Evolutionary conservation across 2,113 vertebrate species (phyloP).

Genomic region (Eurystomus gularis): DNA sequence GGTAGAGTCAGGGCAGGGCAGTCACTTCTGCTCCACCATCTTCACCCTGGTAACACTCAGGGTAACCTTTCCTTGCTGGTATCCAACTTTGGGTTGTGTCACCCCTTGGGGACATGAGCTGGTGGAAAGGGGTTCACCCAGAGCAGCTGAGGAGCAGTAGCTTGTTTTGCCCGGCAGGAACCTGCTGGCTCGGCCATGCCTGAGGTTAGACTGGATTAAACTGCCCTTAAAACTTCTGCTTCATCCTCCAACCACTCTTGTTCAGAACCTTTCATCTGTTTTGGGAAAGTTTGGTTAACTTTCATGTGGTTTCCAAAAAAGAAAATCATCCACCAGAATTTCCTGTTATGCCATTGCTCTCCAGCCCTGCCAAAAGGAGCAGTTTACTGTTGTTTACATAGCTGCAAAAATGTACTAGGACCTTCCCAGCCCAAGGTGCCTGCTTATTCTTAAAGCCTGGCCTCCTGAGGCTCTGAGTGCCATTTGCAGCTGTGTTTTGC

Average conservation of each 20-base stretch:
- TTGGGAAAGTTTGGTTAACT: constrained; percentile 65
- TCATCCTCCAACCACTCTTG: constrained; percentile 18
- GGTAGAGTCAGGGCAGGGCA: not conserved
- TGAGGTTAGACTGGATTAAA: not conserved
- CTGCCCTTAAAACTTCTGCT: not conserved
- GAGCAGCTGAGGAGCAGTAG: constrained; percentile 10
- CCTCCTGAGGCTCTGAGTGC: constrained; percentile 14
- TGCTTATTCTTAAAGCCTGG: constrained; percentile 55
- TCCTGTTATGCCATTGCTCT: constrained; percentile 66
- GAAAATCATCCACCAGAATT: constrained; percentile 65
- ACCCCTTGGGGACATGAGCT: not conserved
- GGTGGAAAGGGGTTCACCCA: not conserved
- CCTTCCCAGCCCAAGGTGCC: constrained; percentile 64
- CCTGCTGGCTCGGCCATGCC: not conserved
- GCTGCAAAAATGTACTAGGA: constrained; percentile 57
- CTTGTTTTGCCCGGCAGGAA: not conserved
- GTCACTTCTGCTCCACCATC: not conserved
- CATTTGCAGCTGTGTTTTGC: constrained; percentile 64
- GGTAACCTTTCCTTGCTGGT: not conserved
- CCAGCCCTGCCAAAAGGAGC: constrained; percentile 38
- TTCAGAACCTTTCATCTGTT: constrained; percentile 60
- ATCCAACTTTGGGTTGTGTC: not conserved
- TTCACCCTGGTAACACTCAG: not conserved
- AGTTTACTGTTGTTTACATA: constrained; percentile 68
- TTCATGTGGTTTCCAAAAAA: constrained; percentile 65